Evolutionary conservation across 2,888 invertebrate genomes (phyloP).

Genomic region (Amorpha juglandis): DNA sequence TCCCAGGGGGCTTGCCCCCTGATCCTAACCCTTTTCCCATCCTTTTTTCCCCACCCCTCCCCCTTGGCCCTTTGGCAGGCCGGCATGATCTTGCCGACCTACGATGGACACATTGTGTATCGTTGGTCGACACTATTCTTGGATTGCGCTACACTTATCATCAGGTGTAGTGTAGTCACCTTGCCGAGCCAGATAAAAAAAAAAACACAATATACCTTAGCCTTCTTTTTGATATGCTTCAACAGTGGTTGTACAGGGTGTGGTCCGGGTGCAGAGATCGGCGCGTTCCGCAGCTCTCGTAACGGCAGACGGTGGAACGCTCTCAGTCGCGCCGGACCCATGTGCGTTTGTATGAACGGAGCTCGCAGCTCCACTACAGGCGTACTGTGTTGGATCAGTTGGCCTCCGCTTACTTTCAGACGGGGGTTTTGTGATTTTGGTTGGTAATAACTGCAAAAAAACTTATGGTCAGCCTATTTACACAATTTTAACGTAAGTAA

Average conservation of each 20-base stretch:
- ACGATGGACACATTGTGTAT: no score
- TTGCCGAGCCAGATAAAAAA: no score
- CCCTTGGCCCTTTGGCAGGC: no score
- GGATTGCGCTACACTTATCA: no score
- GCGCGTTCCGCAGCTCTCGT: constrained; percentile 93
- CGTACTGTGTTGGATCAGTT: constrained; percentile 98
- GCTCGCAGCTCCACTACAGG: constrained; percentile 97
- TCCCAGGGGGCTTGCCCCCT: no score
- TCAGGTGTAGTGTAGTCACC: no score
- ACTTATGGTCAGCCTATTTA: background rate
- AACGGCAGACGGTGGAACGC: constrained; percentile 97
- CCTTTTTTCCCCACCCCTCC: no score
- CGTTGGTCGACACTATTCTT: no score
- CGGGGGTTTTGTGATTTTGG: constrained; percentile 93
- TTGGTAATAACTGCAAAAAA: constrained; percentile 91
- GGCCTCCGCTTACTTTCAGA: constrained; percentile 94
- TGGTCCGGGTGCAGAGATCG: constrained; percentile 88
- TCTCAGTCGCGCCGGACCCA: constrained; percentile 89
- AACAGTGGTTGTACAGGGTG: constrained; percentile 93
- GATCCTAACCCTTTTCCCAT: no score
- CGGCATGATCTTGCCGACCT: no score
- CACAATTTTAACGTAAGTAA: no score
- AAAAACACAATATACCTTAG: constrained; percentile 85
- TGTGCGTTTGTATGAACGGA: constrained; percentile 97
- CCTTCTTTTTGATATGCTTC: constrained; percentile 96